These are phyloP conservation scores for Periphyllus acericola DNA, from an alignment of 2,888 invertebrate genomes.

Conservation along the genomic window DNA sequence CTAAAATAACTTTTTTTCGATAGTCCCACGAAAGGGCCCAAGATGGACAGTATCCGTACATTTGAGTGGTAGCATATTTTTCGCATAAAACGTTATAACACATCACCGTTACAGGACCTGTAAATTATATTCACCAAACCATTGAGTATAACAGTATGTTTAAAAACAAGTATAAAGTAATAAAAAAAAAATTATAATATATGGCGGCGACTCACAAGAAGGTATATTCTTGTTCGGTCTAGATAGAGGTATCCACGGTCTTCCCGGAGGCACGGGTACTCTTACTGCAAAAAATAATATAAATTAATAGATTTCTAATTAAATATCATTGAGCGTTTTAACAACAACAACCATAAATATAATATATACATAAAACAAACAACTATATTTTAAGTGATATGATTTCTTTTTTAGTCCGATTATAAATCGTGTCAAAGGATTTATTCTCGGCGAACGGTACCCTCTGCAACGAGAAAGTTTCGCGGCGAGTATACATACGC, in stretches of 20 bases:
- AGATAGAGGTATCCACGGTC: slow-evolving; percentile 94
- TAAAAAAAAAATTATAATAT: slow-evolving; percentile 21
- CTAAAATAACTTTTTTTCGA: slow-evolving; percentile 95
- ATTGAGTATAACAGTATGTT: neutral
- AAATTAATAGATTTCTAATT: slow-evolving; percentile 15
- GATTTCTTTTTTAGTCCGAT: slow-evolving; percentile 16
- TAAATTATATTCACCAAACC: neutral
- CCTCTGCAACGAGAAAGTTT: neutral
- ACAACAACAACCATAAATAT: neutral
- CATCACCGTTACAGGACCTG: slow-evolving; percentile 98
- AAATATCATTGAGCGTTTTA: neutral
- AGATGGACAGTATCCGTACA: slow-evolving; percentile 99
- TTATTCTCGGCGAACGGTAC: neutral
- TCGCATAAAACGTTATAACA: slow-evolving; percentile 99
- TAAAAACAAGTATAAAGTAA: neutral
- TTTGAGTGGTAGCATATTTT: slow-evolving; percentile 97
- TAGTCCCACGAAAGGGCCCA: slow-evolving; percentile 99
- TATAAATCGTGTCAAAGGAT: slow-evolving; percentile 32
- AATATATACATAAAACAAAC: neutral
- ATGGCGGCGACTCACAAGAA: slow-evolving; percentile 77
- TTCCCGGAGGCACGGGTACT: slow-evolving; percentile 87
- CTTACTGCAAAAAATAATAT: slow-evolving; percentile 77
- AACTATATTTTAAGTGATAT: neutral
- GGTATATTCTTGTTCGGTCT: slow-evolving; percentile 89
- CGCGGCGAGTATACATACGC: neutral